Conservation (phyloP, 2,113 vertebrate species). For the Pelecanoides urinatrix region DNA sequence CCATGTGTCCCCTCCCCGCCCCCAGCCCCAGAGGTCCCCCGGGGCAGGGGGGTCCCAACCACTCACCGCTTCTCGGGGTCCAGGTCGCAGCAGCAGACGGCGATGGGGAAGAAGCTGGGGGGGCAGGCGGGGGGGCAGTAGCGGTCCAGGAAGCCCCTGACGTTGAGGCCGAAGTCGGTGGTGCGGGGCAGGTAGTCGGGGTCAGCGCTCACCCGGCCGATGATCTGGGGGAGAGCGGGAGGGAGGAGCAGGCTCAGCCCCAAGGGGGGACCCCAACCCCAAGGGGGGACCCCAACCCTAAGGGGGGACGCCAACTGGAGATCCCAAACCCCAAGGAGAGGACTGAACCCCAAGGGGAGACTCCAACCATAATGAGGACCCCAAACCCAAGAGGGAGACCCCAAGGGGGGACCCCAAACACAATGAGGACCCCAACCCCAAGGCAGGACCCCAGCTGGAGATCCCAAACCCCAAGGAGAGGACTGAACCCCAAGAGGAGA, state of each 20-base stretch:
- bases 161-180: slow-evolving; percentile 91
- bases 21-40: background rate
- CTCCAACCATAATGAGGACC: background rate
- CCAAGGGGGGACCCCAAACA: no score
- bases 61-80: slow-evolving; percentile 93
- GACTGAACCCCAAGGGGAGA: no score
- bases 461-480: no score
- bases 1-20: rapidly evolving
- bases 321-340: background rate
- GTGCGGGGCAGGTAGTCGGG: slow-evolving; percentile 95
- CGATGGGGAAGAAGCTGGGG: slow-evolving; percentile 89
- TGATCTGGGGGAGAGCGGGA: slow-evolving; percentile 76
- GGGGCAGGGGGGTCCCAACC: rapidly evolving
- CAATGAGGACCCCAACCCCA: no score
- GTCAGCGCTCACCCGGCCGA: slow-evolving; percentile 94
- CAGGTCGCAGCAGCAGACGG: slow-evolving; percentile 92
- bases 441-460: no score
- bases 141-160: slow-evolving; percentile 91
- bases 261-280: background rate
- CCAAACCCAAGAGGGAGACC: no score
- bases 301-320: background rate
- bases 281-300: background rate
- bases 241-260: rapidly evolving
- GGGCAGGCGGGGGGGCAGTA: slow-evolving; percentile 88
- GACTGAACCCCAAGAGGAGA: no score